Percentiles rank a stretch among this genome's conserved stretches.
phyloP scores from a whole-genome alignment of 1,140 invertebrate genomes.

The Drosophila subpulchrella region DNA sequence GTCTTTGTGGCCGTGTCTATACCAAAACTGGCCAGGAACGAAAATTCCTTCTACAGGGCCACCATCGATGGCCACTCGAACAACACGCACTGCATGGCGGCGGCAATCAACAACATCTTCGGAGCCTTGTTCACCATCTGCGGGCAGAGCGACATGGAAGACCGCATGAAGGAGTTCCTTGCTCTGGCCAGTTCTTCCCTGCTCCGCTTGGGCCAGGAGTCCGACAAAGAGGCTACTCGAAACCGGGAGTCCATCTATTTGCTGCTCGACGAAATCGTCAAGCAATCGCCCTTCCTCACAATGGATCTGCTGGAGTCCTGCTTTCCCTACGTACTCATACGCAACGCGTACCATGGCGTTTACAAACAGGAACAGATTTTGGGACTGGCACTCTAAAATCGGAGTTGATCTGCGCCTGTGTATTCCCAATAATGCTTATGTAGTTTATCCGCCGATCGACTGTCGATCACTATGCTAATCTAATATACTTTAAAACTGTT shows the following conservation, averaged over 20 bases:
- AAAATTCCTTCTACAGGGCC: constrained; percentile 95
- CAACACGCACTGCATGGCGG: constrained; percentile 98
- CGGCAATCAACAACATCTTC: constrained; percentile 98
- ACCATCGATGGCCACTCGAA: constrained; percentile 98
- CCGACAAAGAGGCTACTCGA: constrained; percentile 96
- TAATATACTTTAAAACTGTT: constrained; percentile 65
- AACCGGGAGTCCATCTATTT: constrained; percentile 98
- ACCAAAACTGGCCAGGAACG: constrained; percentile 96
- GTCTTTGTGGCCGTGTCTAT: constrained; percentile 99
- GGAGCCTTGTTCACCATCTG: constrained; percentile 98
- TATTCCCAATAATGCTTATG: constrained; percentile 12
- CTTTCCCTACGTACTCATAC: constrained; percentile 98
- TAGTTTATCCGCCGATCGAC: constrained; percentile 34
- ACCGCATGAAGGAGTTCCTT: constrained; percentile 99
- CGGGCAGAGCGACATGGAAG: constrained; percentile 97
- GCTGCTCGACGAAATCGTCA: constrained; percentile 97
- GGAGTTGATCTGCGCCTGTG: not conserved
- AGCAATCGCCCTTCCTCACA: constrained; percentile 98
- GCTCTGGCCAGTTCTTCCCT: constrained; percentile 98
- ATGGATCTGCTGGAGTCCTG: constrained; percentile 99
- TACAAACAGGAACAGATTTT: constrained; percentile 92
- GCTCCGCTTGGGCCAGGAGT: constrained; percentile 96
- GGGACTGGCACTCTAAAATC: constrained; percentile 68
- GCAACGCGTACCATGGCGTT: constrained; percentile 98
- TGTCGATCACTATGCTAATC: constrained; percentile 51